These are phyloP conservation scores for Lingula anatina DNA, from an alignment of 2,888 invertebrate species.

Conservation along the genomic window DNA sequence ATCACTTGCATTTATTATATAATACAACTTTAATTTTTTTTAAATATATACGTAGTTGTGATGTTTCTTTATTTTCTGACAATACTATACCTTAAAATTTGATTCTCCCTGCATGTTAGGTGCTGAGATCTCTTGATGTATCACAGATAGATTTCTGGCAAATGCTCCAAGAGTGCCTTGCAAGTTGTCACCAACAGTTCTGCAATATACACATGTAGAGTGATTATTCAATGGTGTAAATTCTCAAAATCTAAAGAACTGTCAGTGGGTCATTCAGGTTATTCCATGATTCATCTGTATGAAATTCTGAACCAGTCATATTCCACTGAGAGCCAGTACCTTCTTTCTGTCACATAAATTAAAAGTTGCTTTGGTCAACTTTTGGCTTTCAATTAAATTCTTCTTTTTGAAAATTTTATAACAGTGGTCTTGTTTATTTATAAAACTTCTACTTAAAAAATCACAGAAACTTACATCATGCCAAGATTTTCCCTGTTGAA, in stretches of 20 bases:
- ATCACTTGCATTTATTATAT: too few relatives aligned
- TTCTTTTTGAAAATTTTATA: too few relatives aligned
- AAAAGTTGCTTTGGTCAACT: too few relatives aligned
- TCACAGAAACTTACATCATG: constrained; percentile 53
- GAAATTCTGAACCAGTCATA: not conserved
- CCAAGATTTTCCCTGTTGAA: constrained; percentile 48
- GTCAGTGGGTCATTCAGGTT: not conserved
- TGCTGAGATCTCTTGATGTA: constrained; percentile 51
- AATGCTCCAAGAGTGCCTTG: constrained; percentile 47
- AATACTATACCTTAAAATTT: constrained; percentile 48
- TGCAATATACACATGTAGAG: constrained; percentile 13
- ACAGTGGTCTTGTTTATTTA: too few relatives aligned
- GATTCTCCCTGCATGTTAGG: constrained; percentile 51
- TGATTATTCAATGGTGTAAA: too few relatives aligned
- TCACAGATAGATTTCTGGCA: constrained; percentile 46
- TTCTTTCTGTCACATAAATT: too few relatives aligned
- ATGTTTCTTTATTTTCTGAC: too few relatives aligned
- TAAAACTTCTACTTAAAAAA: too few relatives aligned
- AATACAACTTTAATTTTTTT: too few relatives aligned
- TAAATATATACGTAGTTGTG: too few relatives aligned
- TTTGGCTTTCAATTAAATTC: too few relatives aligned
- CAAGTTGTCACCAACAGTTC: constrained; percentile 46
- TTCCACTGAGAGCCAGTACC: too few relatives aligned
- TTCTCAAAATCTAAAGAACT: not conserved
- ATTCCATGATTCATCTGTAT: not conserved